Evolutionary conservation across 2,888 invertebrate genomes (phyloP), one percentile per base, ranked within the genome.

Genomic region (Brassicogethes aeneus): DNA sequence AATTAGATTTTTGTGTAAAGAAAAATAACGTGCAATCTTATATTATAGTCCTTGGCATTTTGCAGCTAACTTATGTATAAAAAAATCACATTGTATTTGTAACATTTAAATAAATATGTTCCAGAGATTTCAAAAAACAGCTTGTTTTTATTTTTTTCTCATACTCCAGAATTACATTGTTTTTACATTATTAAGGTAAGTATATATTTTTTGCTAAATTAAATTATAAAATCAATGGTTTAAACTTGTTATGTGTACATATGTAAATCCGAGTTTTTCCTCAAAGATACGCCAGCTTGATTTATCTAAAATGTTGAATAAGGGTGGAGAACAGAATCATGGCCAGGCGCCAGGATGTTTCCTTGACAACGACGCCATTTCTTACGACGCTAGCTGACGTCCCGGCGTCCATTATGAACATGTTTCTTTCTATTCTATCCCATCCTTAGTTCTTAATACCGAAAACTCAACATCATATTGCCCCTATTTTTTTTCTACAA

Each of bases 31-130:
- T 66, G 66, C 66, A 66, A 66, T 66, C 62, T 62, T 62, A 59
- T n/a, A 59, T 59, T 49, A 54, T 61, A 60, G 54, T 59, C 46
- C 51, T 57, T 59, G 54, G 60, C 59, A 52, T 56, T 57, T 60
- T 61, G 61, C 60, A 61, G 61, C 57, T 60, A 59, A 52, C 50
- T 55, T 59, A 61, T 62, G 56, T 62, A 60, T 60, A 59, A 54
- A 56, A 56, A 56, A 55, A 56, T n/a, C n/a, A 17, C 37, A 37
- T 39, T 66, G 66, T 66, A 66, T 66, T 66, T 66, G 64, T 66
- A 65, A 62, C 61, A 64, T 65, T 62, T 54, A 58, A 65, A 64
- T 65, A 65, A 65, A 66, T 60, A 63, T 61, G 62, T 62, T 64
- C 56, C 53, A 62, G 59, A 55, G 54, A 59, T 45, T 51, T 46